Conservation (phyloP, 2,888 invertebrate genomes). For the Idaea dimidiata region DNA sequence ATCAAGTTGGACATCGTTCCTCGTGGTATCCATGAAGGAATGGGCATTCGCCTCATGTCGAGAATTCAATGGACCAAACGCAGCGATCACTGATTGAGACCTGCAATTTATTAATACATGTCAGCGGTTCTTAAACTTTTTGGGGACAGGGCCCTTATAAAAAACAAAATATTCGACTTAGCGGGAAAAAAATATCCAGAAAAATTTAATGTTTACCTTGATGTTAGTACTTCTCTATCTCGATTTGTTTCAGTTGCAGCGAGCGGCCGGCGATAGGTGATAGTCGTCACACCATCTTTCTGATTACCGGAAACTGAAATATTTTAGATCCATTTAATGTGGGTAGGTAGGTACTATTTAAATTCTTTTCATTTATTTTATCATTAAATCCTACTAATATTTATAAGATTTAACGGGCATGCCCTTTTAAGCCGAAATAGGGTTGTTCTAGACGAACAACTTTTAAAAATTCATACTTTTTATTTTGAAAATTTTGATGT, state of each 20-base stretch:
- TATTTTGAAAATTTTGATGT: too few relatives aligned
- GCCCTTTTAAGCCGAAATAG: too few relatives aligned
- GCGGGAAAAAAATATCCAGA: too few relatives aligned
- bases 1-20: slow-evolving; percentile 88
- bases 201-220: slow-evolving; percentile 35
- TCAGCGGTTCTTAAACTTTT: too few relatives aligned
- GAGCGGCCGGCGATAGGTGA: slow-evolving; percentile 89
- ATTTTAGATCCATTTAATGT: not conserved
- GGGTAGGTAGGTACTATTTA: not conserved
- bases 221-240: slow-evolving; percentile 85
- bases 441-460: too few relatives aligned
- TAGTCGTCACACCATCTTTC: slow-evolving; percentile 89
- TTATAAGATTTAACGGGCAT: too few relatives aligned
- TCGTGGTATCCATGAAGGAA: slow-evolving; percentile 85
- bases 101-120: slow-evolving; percentile 36
- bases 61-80: slow-evolving; percentile 91
- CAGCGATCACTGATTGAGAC: slow-evolving; percentile 91
- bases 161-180: too few relatives aligned
- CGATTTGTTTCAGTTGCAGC: slow-evolving; percentile 87
- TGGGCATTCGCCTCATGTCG: slow-evolving; percentile 92
- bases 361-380: too few relatives aligned
- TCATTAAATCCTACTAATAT: too few relatives aligned
- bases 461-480: too few relatives aligned
- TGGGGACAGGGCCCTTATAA: too few relatives aligned
- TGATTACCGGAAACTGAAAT: slow-evolving; percentile 85